Evolutionary conservation across 2,797 vertebrate species (phyloP).

Genomic region (Orestias chungarensis): DNA sequence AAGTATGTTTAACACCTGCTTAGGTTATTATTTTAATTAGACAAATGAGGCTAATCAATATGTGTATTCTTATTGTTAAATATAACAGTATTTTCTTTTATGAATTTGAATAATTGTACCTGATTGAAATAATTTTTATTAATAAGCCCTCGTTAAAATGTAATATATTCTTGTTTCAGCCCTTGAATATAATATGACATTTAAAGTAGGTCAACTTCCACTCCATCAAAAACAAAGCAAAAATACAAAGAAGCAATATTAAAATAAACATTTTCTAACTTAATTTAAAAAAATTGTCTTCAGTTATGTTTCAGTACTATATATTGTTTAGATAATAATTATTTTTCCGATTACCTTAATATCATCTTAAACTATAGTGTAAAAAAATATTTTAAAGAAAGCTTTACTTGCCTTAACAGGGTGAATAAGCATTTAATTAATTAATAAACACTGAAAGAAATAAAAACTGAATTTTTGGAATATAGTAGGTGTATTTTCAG

Average conservation of each 20-base stretch:
- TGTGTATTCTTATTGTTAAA: background rate
- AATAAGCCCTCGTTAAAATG: too few relatives aligned
- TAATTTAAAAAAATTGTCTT: background rate
- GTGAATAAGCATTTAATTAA: too few relatives aligned
- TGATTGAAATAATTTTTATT: background rate
- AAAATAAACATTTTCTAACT: background rate
- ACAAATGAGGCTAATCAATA: background rate
- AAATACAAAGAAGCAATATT: background rate
- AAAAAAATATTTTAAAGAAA: too few relatives aligned
- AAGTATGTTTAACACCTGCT: background rate
- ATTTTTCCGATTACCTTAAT: background rate
- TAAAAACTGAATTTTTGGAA: background rate
- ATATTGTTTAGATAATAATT: background rate
- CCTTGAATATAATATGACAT: background rate
- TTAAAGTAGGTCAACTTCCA: background rate
- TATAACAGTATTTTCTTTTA: background rate
- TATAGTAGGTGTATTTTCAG: background rate
- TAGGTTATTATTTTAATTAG: background rate
- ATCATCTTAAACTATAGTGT: too few relatives aligned
- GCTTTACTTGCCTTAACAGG: too few relatives aligned
- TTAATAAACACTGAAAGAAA: background rate
- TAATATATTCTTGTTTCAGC: too few relatives aligned
- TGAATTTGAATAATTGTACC: background rate
- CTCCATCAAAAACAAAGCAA: background rate
- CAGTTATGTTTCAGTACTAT: background rate